Evolutionary conservation across 2,113 vertebrate species (phyloP), one percentile per base, ranked within the genome.

Genomic region (Oenanthe oenanthe): DNA sequence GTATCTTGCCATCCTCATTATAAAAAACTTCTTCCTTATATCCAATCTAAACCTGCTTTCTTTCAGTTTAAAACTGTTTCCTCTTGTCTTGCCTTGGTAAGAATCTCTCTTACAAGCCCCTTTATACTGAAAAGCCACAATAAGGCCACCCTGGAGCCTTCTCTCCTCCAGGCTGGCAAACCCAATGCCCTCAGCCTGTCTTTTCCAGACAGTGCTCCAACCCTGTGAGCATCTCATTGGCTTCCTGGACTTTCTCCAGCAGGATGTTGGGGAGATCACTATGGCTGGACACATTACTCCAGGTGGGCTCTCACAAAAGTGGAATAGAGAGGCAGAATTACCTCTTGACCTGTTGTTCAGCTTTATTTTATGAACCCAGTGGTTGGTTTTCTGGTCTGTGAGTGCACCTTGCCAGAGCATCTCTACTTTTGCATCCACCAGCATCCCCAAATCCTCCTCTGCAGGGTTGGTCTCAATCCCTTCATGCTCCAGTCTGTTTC

Each of bases 391-490:
- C 31, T 34, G 17, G 11, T 53, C 38, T 68, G 26, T 1, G 6
- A 29, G 4, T 4, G 1, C 24, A 54, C 13, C 5, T 63, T 54
- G 40, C 8, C 3, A 3, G 4, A 18, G 18, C 40, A 17, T 13
- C 21, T 50, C 17, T 29, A 40, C 3, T 18, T 63, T 73, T 54
- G 48, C 24, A 50, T 16, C 20, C 28, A 48, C 15, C 15, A 31
- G 17, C 9, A 58, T 0, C 28, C 40, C n/a, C 47, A 53, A 13
- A 10, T n/a, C 18, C n/a, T 68, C 13, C 29, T 54, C n/a, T 54
- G 20, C 47, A 54, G n/a, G 12, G 25, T 2, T 82, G 40, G 4
- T 42, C 54, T 75, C 40, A 31, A 22, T 13, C 20, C n/a, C 34
- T 54, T 32, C 31, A 34, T 31, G 5, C 7, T 14, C 9, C 45